Conservation (phyloP, 2,113 vertebrate species). For the Grammomys dolichurus region DNA sequence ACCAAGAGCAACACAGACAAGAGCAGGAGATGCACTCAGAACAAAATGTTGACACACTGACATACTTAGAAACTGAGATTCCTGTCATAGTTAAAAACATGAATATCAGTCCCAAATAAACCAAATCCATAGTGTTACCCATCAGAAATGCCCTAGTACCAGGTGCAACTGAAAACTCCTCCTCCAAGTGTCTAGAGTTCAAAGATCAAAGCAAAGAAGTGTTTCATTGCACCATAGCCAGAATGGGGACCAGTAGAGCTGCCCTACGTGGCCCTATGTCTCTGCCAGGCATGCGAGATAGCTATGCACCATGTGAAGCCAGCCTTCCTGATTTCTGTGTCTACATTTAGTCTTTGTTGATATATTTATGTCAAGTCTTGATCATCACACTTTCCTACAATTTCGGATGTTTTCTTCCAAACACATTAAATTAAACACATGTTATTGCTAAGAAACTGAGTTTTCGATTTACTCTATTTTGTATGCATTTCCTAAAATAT, state of each 20-base stretch:
- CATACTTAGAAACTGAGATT: background rate
- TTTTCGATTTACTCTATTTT: constrained; percentile 59
- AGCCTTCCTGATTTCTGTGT: background rate
- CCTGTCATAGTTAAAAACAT: background rate
- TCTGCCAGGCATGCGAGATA: background rate
- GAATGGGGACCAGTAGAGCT: background rate
- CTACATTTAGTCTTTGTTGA: constrained; percentile 57
- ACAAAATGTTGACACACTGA: background rate
- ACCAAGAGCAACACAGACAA: background rate
- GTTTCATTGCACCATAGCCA: background rate
- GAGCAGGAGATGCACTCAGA: background rate
- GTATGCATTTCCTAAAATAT: constrained; percentile 59
- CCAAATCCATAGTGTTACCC: background rate
- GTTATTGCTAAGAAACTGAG: constrained; percentile 60
- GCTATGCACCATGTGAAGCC: background rate
- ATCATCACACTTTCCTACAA: constrained; percentile 58
- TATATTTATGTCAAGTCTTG: constrained; percentile 58
- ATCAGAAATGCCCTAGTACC: background rate
- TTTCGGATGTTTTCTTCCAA: constrained; percentile 65
- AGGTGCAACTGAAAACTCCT: background rate
- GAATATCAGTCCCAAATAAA: background rate
- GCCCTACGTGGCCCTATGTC: background rate
- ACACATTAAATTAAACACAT: constrained; percentile 63
- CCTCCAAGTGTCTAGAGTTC: background rate
- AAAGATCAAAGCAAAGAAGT: background rate